Evolutionary conservation across 1,140 invertebrate genomes (phyloP), one percentile per base, ranked within the genome.

Genomic region (Drosophila rufa): DNA sequence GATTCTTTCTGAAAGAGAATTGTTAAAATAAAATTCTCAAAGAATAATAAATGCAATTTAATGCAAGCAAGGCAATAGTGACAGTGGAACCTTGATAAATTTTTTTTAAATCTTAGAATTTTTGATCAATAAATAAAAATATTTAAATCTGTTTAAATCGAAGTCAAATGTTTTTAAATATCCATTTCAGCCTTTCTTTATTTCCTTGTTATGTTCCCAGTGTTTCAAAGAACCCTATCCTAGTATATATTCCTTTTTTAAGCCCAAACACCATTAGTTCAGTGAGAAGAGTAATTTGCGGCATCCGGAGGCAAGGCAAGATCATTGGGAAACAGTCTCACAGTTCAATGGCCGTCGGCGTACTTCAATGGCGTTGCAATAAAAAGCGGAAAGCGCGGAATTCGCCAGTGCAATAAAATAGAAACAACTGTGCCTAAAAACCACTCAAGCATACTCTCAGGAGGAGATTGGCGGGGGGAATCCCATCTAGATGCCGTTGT

Each of bases 351-450:
- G 46, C 66, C 83, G 83, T 36, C 61, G 43, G 40, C 66, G 43
- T 66, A 89, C 73, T 84, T 75, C 77, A 84, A 89, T 84, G 84
- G 77, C 82, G 84, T 75, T 89, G 85, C 84, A 84, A 89, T 89
- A 89, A 89, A 87, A 89, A 89, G 74, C 80, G 74, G 38, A 55
- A 33, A 33, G 30, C 33, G 33, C 47, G 85, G 84, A 80, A 84
- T 87, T 83, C 46, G 67, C 58, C 84, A 75, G 66, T 84, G 84
- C 84, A 89, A 89, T 89, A 90, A 89, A 89, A 89, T 90, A 89
- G 85, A 81, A 87, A 89, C 75, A 87, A 89, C 85, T 83, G 85
- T 79, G 84, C 84, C 85, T 89, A 90, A 89, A 89, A 89, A 89
- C 80, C 84, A 89, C 84, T 84, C 84, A 89, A 89, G 84, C 84